phyloP scores from a whole-genome alignment of 2,888 invertebrate genomes.

The Pecten maximus region DNA sequence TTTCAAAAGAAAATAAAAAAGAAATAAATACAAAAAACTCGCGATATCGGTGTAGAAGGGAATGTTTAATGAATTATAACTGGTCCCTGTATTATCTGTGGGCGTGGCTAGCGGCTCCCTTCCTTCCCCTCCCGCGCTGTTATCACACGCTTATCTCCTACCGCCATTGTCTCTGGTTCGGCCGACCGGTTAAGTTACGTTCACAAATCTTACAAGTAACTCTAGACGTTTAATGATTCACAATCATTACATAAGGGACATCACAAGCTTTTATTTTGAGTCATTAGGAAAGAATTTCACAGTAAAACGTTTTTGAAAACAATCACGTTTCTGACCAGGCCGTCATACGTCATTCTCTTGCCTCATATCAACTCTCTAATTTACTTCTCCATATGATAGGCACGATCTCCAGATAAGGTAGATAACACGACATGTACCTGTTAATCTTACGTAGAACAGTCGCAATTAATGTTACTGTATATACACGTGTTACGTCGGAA shows the following conservation, averaged over 20 bases:
- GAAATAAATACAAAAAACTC: background rate
- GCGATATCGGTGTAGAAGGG: constrained; percentile 25
- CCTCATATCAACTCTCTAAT: background rate
- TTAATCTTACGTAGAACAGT: no score
- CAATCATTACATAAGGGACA: constrained; percentile 26
- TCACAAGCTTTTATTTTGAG: background rate
- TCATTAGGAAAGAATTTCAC: background rate
- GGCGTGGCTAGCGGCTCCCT: background rate
- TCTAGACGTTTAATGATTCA: constrained; percentile 29
- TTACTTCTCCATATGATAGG: background rate
- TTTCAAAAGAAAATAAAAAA: constrained; percentile 32
- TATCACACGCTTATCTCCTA: background rate
- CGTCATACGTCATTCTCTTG: background rate
- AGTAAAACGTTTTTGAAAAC: constrained; percentile 18
- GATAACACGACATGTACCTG: background rate
- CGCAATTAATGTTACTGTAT: no score
- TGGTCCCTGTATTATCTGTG: background rate
- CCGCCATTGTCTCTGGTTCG: background rate
- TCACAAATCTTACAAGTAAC: constrained; percentile 13
- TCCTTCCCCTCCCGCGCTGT: background rate
- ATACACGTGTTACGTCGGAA: no score
- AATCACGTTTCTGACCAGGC: constrained; percentile 23
- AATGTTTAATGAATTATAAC: constrained; percentile 28
- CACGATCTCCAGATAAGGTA: background rate
- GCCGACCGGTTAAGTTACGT: background rate